Evolutionary conservation across 2,797 vertebrate species (phyloP), one percentile per base, ranked within the genome.

Genomic region (Spinus pinus): DNA sequence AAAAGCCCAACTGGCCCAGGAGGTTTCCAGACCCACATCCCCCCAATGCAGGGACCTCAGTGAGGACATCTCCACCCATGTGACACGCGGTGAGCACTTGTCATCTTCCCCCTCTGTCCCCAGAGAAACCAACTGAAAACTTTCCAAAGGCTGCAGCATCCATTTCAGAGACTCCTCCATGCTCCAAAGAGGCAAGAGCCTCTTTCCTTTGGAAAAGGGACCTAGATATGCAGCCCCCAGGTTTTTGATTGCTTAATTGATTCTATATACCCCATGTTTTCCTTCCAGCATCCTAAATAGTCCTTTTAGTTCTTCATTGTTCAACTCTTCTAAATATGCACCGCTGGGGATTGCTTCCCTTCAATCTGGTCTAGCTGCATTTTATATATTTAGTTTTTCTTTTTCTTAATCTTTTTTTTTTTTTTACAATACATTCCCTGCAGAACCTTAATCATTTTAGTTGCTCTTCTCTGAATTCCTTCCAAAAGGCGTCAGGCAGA

Each of bases 401-500:
- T 81, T 73, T 79, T 57, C 81, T 69, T 92, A 93, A 82, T 92
- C 93, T 94, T 96, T 73, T 82, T 78, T 54, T 94, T 96, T 71
- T 72, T 73, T 82, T 78, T 54, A 95, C 81, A 93, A 88, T 81
- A 51, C 77, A 69, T 81, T 95, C 93, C 87, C 94, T 54, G 35
- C 35, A 93, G 91, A 95, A 95, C 44, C 35, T 80, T 91, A 88
- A 94, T 90, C 70, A 93, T 91, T 94, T 90, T 77, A 90, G 87
- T 62, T 56, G 87, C 82, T 96, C 92, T 80, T 95, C 93, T 86
- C 92, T 74, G 85, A 94, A 91, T 94, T 88, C 82, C 61, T 74
- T 93, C 93, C 89, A 93, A 94, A 91, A 96, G 35, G 82, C 37
- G 0, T 51, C 82, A 93, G 82, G 71, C 69, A 86, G 81, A 93